phyloP scores from a whole-genome alignment of 2,113 vertebrate species.

The Burhinus oedicnemus region DNA sequence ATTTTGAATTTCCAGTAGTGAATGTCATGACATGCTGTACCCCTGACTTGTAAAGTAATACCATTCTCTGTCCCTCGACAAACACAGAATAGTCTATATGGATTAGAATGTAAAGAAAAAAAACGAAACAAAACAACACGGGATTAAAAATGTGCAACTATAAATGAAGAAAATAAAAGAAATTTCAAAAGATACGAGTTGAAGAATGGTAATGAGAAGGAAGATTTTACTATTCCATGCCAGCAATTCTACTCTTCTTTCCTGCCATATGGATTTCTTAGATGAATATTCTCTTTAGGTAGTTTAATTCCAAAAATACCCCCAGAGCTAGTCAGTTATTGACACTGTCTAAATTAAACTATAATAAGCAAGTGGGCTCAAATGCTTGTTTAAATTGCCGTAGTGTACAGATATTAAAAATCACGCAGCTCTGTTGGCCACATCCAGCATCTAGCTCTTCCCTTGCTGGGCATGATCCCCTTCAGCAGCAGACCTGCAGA shows the following conservation, averaged over 20 bases:
- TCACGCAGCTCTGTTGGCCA: not conserved
- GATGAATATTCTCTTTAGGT: slow-evolving; percentile 32
- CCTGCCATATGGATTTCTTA: slow-evolving; percentile 22
- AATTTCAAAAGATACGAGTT: not conserved
- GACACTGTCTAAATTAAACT: slow-evolving; percentile 44
- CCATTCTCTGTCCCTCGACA: not conserved
- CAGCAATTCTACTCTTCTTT: not conserved
- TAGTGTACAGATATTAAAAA: not conserved
- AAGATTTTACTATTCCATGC: not conserved
- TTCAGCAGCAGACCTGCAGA: not conserved
- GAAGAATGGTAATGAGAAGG: not conserved
- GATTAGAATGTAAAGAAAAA: not conserved
- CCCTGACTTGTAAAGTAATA: not conserved
- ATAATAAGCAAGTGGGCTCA: slow-evolving; percentile 32
- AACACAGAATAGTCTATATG: not conserved
- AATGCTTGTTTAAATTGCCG: not conserved
- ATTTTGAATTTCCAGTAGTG: slow-evolving; percentile 43
- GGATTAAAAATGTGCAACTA: not conserved
- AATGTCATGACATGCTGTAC: not conserved
- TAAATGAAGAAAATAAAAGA: not conserved
- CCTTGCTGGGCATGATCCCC: not conserved
- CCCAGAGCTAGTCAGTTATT: slow-evolving; percentile 43
- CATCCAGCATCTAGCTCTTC: not conserved
- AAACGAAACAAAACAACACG: not conserved
- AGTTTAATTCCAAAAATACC: slow-evolving; percentile 38